Evolutionary conservation across 2,888 invertebrate species (phyloP), one percentile per base, ranked within the genome.

Genomic region (Galeruca laticollis): DNA sequence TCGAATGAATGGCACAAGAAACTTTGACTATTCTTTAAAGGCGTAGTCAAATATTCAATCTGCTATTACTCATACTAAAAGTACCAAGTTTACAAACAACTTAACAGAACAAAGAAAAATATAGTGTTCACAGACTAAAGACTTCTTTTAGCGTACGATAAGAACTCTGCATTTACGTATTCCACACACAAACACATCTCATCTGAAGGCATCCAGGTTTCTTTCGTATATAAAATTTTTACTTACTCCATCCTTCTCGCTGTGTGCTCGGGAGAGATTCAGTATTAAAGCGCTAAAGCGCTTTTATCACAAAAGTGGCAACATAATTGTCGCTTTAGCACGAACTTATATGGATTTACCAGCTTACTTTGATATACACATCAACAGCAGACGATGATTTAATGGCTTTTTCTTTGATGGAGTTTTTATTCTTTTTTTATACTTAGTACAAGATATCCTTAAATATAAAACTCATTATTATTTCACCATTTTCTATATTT

Each of bases 231-330:
- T 62, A 57, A 65, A 65, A 65, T 33, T 65, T 65, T 65, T 65
- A 65, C 57, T 49, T 47, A 37, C 65, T 65, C 31, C 13, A n/a
- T 43, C 15, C 54, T 54, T 31, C 54, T 26, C 54, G 43, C 47
- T 37, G 52, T 37, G 18, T 57, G 65, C 40, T 57, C 49, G 65
- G 18, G 33, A 52, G 31, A 65, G 65, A 54, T 31, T 57, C 65
- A 57, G 43, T 65, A 49, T 57, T 65, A 33, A 57, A 65, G 33
- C 33, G 64, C 56, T 65, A 47, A 57, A 65, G 43, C 47, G 57
- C 64, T 65, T 65, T 65, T 57, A 65, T 65, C 65, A 57, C 54
- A 49, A 65, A 65, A 65, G 65, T 65, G 65, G 57, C 65, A 65
- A 65, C 65, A 65, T 57, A 65, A 65, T 57, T 49, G 65, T 65